Evolutionary conservation across 2,113 vertebrate species (phyloP).

Genomic region (Larimichthys crocea): DNA sequence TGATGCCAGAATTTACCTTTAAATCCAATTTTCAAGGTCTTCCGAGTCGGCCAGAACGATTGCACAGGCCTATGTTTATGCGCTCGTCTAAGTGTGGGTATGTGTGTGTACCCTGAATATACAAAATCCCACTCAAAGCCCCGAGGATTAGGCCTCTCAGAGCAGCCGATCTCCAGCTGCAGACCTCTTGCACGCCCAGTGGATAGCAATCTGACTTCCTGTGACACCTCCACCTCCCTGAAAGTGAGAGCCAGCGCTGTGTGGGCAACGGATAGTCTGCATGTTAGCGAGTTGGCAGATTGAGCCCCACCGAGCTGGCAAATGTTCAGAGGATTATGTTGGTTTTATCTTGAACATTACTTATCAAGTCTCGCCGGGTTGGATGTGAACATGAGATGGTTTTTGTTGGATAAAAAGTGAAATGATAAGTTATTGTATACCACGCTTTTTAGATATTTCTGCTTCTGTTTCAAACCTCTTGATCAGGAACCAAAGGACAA

Average conservation of each 20-base stretch:
- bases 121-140: slow-evolving; percentile 67
- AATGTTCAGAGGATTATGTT: slow-evolving; percentile 26
- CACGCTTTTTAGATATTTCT: slow-evolving; percentile 14
- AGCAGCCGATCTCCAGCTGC: slow-evolving; percentile 78
- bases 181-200: slow-evolving; percentile 63
- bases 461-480: slow-evolving; percentile 1
- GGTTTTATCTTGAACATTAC: slow-evolving; percentile 37
- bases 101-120: slow-evolving; percentile 45
- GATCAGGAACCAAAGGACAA: slow-evolving; percentile 18
- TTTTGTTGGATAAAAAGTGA: slow-evolving; percentile 26
- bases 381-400: slow-evolving; percentile 7
- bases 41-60: slow-evolving; percentile 2
- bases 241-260: slow-evolving; percentile 65
- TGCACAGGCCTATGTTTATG: not conserved
- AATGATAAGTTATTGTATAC: slow-evolving; percentile 15
- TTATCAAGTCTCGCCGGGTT: slow-evolving; percentile 16
- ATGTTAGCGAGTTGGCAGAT: slow-evolving; percentile 66
- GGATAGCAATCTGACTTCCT: slow-evolving; percentile 72
- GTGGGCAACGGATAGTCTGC: slow-evolving; percentile 39
- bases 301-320: not conserved
- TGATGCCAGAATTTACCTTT: slow-evolving; percentile 56
- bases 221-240: slow-evolving; percentile 70
- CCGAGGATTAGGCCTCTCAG: slow-evolving; percentile 66
- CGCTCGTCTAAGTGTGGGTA: slow-evolving; percentile 29
- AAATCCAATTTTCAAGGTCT: slow-evolving; percentile 70